These are phyloP conservation scores for Oasisia sp. DNA, from an alignment of 2,888 invertebrate genomes.

Conservation along the genomic window DNA sequence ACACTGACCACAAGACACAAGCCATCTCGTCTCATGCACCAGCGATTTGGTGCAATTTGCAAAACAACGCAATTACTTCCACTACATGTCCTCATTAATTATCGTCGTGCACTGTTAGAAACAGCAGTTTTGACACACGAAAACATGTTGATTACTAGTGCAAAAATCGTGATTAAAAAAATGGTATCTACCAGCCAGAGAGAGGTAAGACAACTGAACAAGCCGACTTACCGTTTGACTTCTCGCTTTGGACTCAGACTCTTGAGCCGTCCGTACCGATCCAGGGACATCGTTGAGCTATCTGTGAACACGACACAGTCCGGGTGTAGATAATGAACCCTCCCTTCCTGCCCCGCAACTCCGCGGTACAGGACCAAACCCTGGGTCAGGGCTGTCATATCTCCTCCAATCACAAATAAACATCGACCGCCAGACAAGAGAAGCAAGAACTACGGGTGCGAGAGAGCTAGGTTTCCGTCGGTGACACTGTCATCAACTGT, in stretches of 20 bases:
- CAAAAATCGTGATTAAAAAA: neutral
- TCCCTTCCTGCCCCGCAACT: neutral
- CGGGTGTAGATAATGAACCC: neutral
- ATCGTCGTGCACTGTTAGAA: neutral
- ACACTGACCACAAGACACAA: neutral
- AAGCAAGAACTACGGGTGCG: neutral
- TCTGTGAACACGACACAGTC: neutral
- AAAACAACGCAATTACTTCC: neutral
- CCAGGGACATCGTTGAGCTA: constrained; percentile 24
- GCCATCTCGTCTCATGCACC: neutral
- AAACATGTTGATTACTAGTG: neutral
- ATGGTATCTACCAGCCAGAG: neutral
- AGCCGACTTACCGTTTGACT: neutral
- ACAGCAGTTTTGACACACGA: neutral
- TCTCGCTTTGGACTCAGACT: neutral
- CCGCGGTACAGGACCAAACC: neutral
- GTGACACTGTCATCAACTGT: neutral
- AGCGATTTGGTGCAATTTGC: neutral
- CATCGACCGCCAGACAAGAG: neutral
- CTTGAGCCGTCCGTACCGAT: neutral
- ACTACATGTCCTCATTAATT: neutral
- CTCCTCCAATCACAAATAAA: neutral
- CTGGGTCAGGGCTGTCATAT: neutral
- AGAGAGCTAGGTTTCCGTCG: neutral
- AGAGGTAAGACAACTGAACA: neutral